Evolutionary conservation across 2,113 vertebrate genomes (phyloP), one percentile per base, ranked within the genome.

Genomic region (Syngnathus scovelli): DNA sequence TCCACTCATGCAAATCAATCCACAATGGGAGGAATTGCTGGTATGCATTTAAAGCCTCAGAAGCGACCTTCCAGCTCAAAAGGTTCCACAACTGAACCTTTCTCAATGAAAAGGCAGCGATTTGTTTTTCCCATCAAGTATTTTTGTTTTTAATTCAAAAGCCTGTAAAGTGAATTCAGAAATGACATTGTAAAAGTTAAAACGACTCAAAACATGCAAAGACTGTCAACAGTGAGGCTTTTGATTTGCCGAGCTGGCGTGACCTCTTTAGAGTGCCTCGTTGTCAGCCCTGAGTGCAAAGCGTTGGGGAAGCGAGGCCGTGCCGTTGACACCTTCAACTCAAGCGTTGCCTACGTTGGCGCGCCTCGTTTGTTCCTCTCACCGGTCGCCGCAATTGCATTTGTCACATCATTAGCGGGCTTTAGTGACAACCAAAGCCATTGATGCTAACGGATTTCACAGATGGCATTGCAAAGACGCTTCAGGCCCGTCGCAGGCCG

Each of bases 1-100:
- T 79, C 66, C 75, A 71, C 61, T 81, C 78, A 69, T 69, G 72
- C 72, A 67, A 84, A 81, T 55, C 78, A 86, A 86, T 85, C 78
- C 73, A 64, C 78, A 67, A 38, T 69, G 62, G 73, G 27, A 69
- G 71, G 70, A 85, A 75, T 74, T 70, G 77, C 75, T 80, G 74
- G 70, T 46, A 79, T 60, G 76, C 72, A 68, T 73, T 55, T 67
- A 80, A 84, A 77, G 71, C 72, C 62, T 61, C 69, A 44, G 75
- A 70, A 70, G 63, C 68, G 68, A 72, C 70, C 71, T 76, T 64
- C 60, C 70, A 63, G 64, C 44, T 39, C 1, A 37, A 38, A 39
- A 76, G 73, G 74, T 64, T 67, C 52, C 82, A 82, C 67, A 82
- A 78, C 81, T 83, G 48, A 12, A 64, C 58, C 38, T n/a, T 1